Conservation (phyloP, 2,888 invertebrate species). For the Deilephila elpenor region DNA sequence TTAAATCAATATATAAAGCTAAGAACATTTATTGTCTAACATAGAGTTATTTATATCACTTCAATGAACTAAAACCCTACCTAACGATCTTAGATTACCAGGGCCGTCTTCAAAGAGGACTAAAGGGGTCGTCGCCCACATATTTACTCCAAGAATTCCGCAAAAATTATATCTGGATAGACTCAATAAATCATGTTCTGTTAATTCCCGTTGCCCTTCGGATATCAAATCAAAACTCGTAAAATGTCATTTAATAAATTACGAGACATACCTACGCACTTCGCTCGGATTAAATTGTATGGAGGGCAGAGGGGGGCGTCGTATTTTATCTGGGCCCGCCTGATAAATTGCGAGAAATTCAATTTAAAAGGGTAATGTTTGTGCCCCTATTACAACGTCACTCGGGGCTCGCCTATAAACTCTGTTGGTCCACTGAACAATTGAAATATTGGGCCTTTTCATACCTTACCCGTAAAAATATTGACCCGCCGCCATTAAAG, state of each 20-base stretch:
- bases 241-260: constrained; percentile 64
- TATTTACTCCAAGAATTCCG: constrained; percentile 2
- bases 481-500: constrained; percentile 41
- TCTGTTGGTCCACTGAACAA: constrained; percentile 73
- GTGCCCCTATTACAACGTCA: constrained; percentile 79
- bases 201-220: constrained; percentile 35
- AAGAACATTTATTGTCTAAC: not conserved
- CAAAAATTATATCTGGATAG: constrained; percentile 26
- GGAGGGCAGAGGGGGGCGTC: constrained; percentile 50
- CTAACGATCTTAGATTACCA: not conserved
- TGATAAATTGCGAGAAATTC: constrained; percentile 81
- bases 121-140: not conserved
- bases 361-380: constrained; percentile 83
- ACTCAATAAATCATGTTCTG: constrained; percentile 27
- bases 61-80: not conserved
- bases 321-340: constrained; percentile 70
- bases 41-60: not conserved
- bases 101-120: not conserved
- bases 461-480: constrained; percentile 68
- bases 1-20: not conserved
- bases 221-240: constrained; percentile 37
- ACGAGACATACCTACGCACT: constrained; percentile 52
- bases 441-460: constrained; percentile 72
- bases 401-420: constrained; percentile 74
- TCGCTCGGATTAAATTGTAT: constrained; percentile 68